phyloP scores from a whole-genome alignment of 2,888 invertebrate species.

The Micoletzkya japonica region DNA sequence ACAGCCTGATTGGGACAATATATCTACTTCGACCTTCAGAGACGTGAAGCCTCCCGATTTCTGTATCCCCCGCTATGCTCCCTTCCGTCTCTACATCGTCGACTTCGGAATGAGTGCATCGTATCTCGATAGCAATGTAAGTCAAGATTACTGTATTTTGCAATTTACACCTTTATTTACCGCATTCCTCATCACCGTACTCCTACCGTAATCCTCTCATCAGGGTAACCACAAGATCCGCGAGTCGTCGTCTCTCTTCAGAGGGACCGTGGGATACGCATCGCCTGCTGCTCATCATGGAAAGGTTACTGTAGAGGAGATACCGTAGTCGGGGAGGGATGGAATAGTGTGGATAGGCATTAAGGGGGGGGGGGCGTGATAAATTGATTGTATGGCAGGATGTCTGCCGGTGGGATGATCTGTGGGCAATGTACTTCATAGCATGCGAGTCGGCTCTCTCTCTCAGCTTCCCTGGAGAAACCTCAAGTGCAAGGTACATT shows the following conservation, averaged over 20 bases:
- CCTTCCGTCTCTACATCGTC: conserved; percentile 35
- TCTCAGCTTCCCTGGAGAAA: conserved; percentile 45
- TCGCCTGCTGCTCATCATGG: conserved; percentile 42
- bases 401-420: conserved; percentile 44
- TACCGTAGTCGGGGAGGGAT: not conserved
- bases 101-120: conserved; percentile 44
- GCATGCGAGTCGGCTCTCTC: conserved; percentile 45
- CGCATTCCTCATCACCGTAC: no score
- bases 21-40: conserved; percentile 16
- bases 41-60: conserved; percentile 54
- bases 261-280: conserved; percentile 49
- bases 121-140: conserved; percentile 7
- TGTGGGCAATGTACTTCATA: conserved; percentile 52
- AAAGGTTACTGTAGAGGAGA: conserved; percentile 24
- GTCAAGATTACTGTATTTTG: no score
- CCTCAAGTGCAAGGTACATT: not conserved
- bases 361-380: not conserved
- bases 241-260: conserved; percentile 33
- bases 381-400: conserved; percentile 30
- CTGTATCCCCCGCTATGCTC: conserved; percentile 39
- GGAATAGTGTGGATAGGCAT: not conserved
- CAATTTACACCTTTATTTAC: no score
- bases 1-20: not conserved
- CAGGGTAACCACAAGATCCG: conserved; percentile 31
- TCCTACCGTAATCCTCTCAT: no score